phyloP scores from a whole-genome alignment of 1,140 invertebrate species.

The Diachasma alloeum region DNA sequence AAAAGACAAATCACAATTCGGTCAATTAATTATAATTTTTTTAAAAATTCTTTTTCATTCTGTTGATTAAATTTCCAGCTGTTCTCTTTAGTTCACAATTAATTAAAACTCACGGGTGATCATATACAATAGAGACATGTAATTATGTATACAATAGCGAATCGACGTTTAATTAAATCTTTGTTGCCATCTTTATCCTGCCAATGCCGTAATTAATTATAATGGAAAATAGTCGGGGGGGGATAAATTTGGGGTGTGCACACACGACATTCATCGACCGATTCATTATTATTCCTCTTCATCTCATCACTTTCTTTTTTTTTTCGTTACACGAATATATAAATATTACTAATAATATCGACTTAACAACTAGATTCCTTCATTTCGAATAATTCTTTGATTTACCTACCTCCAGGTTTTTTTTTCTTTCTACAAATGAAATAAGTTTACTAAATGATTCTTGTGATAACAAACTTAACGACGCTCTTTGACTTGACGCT shows the following conservation, averaged over 20 bases:
- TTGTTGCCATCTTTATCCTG: neutral
- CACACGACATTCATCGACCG: conserved; percentile 30
- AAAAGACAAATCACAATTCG: conserved; percentile 60
- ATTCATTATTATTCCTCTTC: conserved; percentile 51
- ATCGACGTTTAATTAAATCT: neutral
- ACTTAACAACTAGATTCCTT: conserved; percentile 58
- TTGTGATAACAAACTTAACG: conserved; percentile 24
- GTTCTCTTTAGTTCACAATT: neutral
- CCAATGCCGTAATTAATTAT: conserved; percentile 46
- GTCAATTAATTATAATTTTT: conserved; percentile 25
- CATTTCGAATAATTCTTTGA: conserved; percentile 31
- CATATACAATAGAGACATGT: conserved; percentile 6
- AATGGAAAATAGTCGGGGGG: conserved; percentile 19
- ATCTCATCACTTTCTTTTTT: conserved; percentile 22
- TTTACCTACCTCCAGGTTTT: conserved; percentile 18
- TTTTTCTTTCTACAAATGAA: neutral
- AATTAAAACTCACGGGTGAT: neutral
- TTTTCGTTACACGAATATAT: conserved; percentile 61
- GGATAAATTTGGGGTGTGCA: neutral
- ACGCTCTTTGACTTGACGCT: neutral
- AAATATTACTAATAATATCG: conserved; percentile 63
- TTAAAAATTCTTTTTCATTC: neutral
- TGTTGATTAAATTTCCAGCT: neutral
- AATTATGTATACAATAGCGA: neutral
- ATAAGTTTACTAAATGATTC: conserved; percentile 3